Evolutionary conservation across 1,140 invertebrate species (phyloP).

Genomic region (Papilio xuthus): DNA sequence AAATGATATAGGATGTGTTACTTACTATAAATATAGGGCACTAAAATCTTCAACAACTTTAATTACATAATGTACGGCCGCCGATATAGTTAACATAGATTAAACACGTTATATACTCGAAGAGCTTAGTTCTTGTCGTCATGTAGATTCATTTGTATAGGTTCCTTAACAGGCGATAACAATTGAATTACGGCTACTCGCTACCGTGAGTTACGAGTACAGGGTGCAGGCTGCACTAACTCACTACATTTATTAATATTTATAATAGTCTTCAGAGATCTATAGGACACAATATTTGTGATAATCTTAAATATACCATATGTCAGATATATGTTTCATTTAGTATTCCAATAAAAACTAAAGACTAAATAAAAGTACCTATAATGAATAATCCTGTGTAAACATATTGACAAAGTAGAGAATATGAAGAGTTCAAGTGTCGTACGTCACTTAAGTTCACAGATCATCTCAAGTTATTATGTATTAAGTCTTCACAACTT

Average conservation of each 20-base stretch:
- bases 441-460: not conserved
- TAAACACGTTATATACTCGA: not conserved
- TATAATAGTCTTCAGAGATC: too few relatives aligned
- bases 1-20: not conserved
- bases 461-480: not conserved
- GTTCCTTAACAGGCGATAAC: conserved; percentile 24
- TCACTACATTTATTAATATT: too few relatives aligned
- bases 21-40: not conserved
- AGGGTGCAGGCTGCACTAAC: not conserved
- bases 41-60: too few relatives aligned
- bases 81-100: too few relatives aligned
- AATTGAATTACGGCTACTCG: conserved; percentile 20
- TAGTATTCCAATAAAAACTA: too few relatives aligned
- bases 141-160: conserved; percentile 27
- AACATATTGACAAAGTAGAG: not conserved
- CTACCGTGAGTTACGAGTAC: conserved; percentile 18
- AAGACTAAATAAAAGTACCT: too few relatives aligned
- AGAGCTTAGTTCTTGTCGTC: not conserved
- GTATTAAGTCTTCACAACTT: not conserved
- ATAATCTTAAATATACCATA: too few relatives aligned
- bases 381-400: not conserved
- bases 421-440: not conserved
- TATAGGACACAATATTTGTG: too few relatives aligned
- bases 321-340: too few relatives aligned
- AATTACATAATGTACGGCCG: too few relatives aligned